Base-by-base conservation (phyloP, 2,797 vertebrate species). In the Anisognathus igniventris region DNA sequence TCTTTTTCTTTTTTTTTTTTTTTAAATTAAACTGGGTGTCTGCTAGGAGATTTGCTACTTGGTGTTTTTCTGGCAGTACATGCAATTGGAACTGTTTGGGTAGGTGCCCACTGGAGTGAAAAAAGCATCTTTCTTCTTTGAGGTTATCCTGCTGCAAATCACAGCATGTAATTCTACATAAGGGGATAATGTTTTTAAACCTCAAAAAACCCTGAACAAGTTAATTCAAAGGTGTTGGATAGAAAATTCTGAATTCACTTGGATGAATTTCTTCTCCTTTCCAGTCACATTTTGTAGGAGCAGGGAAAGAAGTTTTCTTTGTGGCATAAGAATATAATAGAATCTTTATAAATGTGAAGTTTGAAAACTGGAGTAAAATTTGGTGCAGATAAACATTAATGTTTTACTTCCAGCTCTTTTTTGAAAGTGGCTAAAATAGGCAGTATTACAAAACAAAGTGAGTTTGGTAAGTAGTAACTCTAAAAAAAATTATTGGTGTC, bases 1-100 rank as follows among this genome's bases (percentile, higher is more conserved):
- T 10, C 8, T 2, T 18, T 9, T 12, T 30, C 14, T 10, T 23
- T 14, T 53, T 62, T n/a, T 22, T 39, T 1, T 21, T 1, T 19
- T 44, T 22, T 30, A 23, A 8, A 33, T 74, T 58, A 31, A 50
- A 13, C 28, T 14, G 16, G 25, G 3, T 65, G 31, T 61, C 33
- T 78, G 5, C 44, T 72, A 21, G 28, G 35, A 78, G 35, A 44
- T 35, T 6, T 57, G 33, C 9, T 81, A 22, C n/a, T 85, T 92
- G 33, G 30, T 74, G 9, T 40, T 90, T 65, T 90, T 74, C 44
- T 85, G 35, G 39, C 20, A 80, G 68, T 11, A 50, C 15, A 18
- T 35, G 65, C 17, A 53, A 9, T 18, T 65, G 71, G 23, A 81
- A 66, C 12, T 23, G 15, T 74, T 81, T 6, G 9, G 56, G 56